These are phyloP conservation scores for Tenthredo distinguenda DNA, from an alignment of 2,888 invertebrate genomes.

Conservation along the genomic window DNA sequence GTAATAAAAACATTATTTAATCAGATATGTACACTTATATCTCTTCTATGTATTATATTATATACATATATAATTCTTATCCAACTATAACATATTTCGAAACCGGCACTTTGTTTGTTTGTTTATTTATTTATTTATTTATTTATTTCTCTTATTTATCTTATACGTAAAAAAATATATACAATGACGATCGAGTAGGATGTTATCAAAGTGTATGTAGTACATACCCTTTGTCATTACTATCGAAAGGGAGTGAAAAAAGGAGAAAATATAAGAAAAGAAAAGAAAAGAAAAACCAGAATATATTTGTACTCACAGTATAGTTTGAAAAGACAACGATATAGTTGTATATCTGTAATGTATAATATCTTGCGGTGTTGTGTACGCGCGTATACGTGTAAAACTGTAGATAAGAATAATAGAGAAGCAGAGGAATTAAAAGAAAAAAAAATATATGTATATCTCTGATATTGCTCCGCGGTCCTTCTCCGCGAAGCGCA, in stretches of 20 bases:
- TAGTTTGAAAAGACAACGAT: neutral
- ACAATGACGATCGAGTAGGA: neutral
- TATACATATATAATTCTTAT: neutral
- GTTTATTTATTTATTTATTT: neutral
- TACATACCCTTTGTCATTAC: neutral
- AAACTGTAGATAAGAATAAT: neutral
- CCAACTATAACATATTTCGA: neutral
- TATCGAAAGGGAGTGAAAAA: neutral
- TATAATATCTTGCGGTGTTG: neutral
- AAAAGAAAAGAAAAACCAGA: neutral
- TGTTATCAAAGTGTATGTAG: neutral
- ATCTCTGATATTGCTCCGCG: neutral
- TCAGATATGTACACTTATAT: neutral
- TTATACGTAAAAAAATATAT: neutral
- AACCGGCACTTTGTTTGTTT: neutral
- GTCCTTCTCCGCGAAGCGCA: constrained; percentile 49
- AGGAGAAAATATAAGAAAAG: neutral
- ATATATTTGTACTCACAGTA: neutral
- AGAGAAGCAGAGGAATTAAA: neutral
- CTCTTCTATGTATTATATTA: too few species aligned
- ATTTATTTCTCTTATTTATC: neutral
- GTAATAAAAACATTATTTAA: neutral
- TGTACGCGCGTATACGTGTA: neutral
- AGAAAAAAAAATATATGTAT: neutral
- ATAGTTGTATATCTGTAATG: neutral